Conservation (phyloP, 2,113 vertebrate species). For the Xiphophorus couchianus region DNA sequence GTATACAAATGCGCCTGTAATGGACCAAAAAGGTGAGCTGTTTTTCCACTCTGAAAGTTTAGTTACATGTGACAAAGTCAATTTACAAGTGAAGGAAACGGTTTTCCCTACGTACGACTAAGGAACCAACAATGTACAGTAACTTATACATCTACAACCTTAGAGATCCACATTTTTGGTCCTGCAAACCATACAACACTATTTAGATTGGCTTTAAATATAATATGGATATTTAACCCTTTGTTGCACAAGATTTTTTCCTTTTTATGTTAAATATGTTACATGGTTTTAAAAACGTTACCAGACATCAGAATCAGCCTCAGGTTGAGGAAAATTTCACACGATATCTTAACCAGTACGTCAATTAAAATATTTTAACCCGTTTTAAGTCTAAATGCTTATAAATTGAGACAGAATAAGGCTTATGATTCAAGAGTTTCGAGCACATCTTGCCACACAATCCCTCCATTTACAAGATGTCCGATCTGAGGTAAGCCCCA, state of each 20-base stretch:
- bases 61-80: conserved; percentile 14
- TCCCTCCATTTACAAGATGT: conserved; percentile 4
- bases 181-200: conserved; percentile 52
- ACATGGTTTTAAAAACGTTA: conserved; percentile 11
- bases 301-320: conserved; percentile 6
- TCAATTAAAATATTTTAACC: conserved; percentile 39
- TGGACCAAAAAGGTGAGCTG: not conserved
- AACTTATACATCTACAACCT: conserved; percentile 24
- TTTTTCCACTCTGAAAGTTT: conserved; percentile 6
- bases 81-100: conserved; percentile 7
- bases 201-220: conserved; percentile 28
- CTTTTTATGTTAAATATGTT: conserved; percentile 16
- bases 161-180: conserved; percentile 62
- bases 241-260: conserved; percentile 23
- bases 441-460: conserved; percentile 23
- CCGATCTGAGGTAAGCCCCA: conserved; percentile 27
- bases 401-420: conserved; percentile 24
- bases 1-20: conserved; percentile 12
- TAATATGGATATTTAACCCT: conserved; percentile 26
- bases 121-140: conserved; percentile 22
- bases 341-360: conserved; percentile 14
- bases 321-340: conserved; percentile 14
- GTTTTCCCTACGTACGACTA: not conserved
- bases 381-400: conserved; percentile 39
- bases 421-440: conserved; percentile 26